Base-by-base conservation (phyloP, 1,140 invertebrate genomes). In the Atopsyche davidsoni region DNA sequence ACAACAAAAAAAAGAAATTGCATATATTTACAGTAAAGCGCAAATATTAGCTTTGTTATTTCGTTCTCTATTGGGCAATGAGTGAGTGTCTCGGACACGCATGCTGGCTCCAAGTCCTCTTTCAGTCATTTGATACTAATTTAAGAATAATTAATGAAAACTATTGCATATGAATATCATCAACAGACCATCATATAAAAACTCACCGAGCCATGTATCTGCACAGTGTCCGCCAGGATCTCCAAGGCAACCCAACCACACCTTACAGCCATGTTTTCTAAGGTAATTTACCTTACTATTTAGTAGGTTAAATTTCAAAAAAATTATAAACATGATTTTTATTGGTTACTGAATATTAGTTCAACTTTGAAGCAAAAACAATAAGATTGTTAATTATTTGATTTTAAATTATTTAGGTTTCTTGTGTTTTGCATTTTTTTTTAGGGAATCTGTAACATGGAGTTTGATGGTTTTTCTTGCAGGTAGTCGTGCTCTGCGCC, bases 401-500 rank as follows among this genome's bases (percentile, higher is more conserved):
- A n/a, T n/a, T n/a, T n/a, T n/a, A n/a, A n/a, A n/a, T n/a, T n/a
- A n/a, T n/a, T n/a, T n/a, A n/a, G n/a, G n/a, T n/a, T n/a, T n/a
- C n/a, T n/a, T n/a, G n/a, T n/a, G n/a, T n/a, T n/a, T n/a, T n/a
- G n/a, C n/a, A n/a, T n/a, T n/a, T n/a, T n/a, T n/a, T n/a, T n/a
- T n/a, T n/a, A n/a, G n/a, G n/a, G n/a, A n/a, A n/a, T n/a, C n/a
- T n/a, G n/a, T n/a, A n/a, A n/a, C n/a, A n/a, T n/a, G n/a, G n/a
- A n/a, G n/a, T n/a, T n/a, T n/a, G n/a, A n/a, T n/a, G n/a, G n/a
- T n/a, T n/a, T n/a, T n/a, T n/a, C n/a, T n/a, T 28, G n/a, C 6
- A 28, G 24, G 24, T 28, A n/a, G 6, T n/a, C 24, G 64, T 65
- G 48, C 57, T 72, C 17, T 69, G 68, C 64, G 67, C 67, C 53